Evolutionary conservation across 2,797 vertebrate species (phyloP).

Genomic region (Vipera ursinii): DNA sequence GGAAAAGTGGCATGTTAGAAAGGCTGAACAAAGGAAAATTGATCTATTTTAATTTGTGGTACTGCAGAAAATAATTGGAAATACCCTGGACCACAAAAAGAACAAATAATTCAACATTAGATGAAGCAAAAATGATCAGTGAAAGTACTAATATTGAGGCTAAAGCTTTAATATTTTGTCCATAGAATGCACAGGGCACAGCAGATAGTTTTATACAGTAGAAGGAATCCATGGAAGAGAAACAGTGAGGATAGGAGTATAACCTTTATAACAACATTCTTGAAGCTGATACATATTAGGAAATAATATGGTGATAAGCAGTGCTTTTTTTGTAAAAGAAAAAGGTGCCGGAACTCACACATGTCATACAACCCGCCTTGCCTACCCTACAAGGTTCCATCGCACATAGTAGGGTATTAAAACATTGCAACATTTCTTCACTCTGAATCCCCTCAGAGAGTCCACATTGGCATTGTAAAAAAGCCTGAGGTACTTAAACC

Average conservation of each 20-base stretch:
- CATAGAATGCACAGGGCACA: background rate
- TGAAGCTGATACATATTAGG: too few species aligned
- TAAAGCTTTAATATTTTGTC: background rate
- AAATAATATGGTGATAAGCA: too few species aligned
- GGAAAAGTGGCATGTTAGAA: background rate
- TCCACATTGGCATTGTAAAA: too few species aligned
- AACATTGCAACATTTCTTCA: too few species aligned
- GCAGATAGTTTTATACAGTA: background rate
- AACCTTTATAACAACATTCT: background rate
- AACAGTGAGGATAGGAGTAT: background rate
- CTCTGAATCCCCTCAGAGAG: too few species aligned
- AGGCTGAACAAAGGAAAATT: background rate
- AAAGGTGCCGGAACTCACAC: too few species aligned
- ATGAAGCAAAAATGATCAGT: background rate
- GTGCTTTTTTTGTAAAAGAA: too few species aligned
- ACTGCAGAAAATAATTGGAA: background rate
- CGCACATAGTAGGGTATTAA: too few species aligned
- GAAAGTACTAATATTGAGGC: background rate
- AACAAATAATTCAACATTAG: background rate
- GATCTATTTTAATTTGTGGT: background rate
- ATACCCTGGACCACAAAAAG: background rate
- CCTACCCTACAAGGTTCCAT: too few species aligned
- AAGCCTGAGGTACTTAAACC: too few species aligned
- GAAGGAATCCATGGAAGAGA: background rate
- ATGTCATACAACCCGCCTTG: too few species aligned